Percentiles rank a stretch among this genome's conserved stretches.
These are phyloP conservation scores for Ptyas mucosa DNA, from an alignment of 2,113 vertebrate genomes.

Conservation along the genomic window DNA sequence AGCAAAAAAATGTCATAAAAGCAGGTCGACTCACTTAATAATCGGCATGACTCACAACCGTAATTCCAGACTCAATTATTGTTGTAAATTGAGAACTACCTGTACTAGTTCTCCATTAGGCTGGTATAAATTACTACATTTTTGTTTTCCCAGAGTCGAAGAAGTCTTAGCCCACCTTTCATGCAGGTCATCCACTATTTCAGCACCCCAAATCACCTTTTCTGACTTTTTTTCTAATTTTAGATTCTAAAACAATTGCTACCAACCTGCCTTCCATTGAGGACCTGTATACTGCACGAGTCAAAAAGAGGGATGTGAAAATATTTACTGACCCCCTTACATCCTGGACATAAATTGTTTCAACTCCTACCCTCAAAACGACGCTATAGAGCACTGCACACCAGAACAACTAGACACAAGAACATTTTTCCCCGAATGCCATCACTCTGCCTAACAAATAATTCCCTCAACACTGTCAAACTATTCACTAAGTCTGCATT, in stretches of 20 bases:
- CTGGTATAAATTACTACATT: slow-evolving; percentile 39
- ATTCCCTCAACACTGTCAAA: too few relatives aligned
- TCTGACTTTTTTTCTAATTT: slow-evolving; percentile 13
- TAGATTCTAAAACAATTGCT: background rate
- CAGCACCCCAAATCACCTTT: slow-evolving; percentile 11
- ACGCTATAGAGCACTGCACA: too few relatives aligned
- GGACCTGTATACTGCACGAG: too few relatives aligned
- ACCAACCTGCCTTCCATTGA: too few relatives aligned
- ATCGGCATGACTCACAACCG: background rate
- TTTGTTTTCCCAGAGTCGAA: slow-evolving; percentile 5
- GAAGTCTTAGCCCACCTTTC: slow-evolving; percentile 19
- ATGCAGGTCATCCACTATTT: background rate
- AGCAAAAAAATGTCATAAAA: background rate
- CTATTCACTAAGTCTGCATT: too few relatives aligned
- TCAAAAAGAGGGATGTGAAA: too few relatives aligned
- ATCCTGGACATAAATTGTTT: too few relatives aligned
- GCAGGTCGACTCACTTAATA: background rate
- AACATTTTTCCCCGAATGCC: too few relatives aligned
- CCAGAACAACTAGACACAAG: too few relatives aligned
- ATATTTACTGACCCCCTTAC: too few relatives aligned
- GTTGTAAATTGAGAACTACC: background rate
- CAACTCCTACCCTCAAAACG: too few relatives aligned
- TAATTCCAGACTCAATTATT: background rate
- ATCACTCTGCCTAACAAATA: too few relatives aligned
- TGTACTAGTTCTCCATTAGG: slow-evolving; percentile 46